These are phyloP conservation scores for Epinotia nisella DNA, from an alignment of 2,888 invertebrate genomes.

Conservation along the genomic window DNA sequence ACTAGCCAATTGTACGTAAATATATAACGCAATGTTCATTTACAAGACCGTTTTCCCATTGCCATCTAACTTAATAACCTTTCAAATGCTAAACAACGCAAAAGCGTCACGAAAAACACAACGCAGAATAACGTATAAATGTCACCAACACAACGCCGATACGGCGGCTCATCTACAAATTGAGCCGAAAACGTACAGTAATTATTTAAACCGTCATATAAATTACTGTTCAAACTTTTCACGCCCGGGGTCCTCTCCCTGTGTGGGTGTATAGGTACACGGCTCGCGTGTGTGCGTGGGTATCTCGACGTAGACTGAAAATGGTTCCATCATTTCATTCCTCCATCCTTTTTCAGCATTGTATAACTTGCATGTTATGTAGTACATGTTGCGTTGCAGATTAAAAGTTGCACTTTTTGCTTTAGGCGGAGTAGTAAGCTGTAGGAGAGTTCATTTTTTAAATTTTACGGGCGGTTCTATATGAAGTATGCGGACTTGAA, in stretches of 20 bases:
- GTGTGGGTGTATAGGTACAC: slow-evolving; percentile 63
- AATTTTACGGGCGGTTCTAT: background rate
- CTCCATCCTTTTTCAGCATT: slow-evolving; percentile 80
- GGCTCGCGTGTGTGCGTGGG: slow-evolving; percentile 60
- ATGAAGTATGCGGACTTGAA: background rate
- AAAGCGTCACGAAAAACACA: slow-evolving; percentile 59
- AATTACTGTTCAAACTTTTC: slow-evolving; percentile 84
- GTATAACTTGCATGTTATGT: slow-evolving; percentile 55
- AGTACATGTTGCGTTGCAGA: slow-evolving; percentile 39
- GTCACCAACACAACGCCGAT: slow-evolving; percentile 70
- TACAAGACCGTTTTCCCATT: background rate
- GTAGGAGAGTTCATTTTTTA: background rate
- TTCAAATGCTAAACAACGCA: slow-evolving; percentile 50
- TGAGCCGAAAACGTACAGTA: slow-evolving; percentile 83
- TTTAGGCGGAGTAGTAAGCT: background rate
- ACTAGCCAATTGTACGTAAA: too few relatives aligned
- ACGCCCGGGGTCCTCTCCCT: slow-evolving; percentile 59
- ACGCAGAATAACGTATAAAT: slow-evolving; percentile 68
- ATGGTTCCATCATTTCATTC: slow-evolving; percentile 82
- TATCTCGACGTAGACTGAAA: slow-evolving; percentile 74
- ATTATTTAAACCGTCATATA: slow-evolving; percentile 85
- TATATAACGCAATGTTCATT: background rate
- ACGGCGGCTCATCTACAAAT: slow-evolving; percentile 81
- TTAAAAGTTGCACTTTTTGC: slow-evolving; percentile 38
- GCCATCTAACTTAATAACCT: slow-evolving; percentile 36